These are phyloP conservation scores for Aphodius sticticus DNA, from an alignment of 2,888 invertebrate species.

Conservation along the genomic window DNA sequence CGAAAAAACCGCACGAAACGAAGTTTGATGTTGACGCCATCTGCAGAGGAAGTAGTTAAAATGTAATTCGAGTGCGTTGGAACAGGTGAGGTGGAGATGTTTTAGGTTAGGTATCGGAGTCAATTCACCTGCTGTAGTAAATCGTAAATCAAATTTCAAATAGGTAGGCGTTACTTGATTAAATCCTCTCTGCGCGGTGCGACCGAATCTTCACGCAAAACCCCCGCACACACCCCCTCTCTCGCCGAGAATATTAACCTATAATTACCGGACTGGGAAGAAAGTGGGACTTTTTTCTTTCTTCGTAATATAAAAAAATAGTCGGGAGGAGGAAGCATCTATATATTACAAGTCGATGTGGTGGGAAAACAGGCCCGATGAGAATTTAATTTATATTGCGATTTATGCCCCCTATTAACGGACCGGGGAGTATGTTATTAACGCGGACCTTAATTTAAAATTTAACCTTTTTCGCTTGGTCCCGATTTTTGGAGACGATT, in stretches of 20 bases:
- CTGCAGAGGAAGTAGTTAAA: conserved; percentile 21
- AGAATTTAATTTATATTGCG: conserved; percentile 19
- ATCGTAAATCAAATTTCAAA: conserved; percentile 55
- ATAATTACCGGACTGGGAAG: conserved; percentile 23
- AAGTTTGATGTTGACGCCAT: conserved; percentile 4
- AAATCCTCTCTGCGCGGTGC: conserved; percentile 32
- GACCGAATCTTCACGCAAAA: conserved; percentile 23
- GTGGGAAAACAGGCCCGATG: conserved; percentile 18
- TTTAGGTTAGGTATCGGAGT: neutral
- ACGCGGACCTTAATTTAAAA: conserved; percentile 10
- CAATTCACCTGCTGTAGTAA: conserved; percentile 28
- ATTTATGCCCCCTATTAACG: conserved; percentile 21
- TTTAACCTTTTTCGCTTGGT: conserved; percentile 9
- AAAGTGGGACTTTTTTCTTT: conserved; percentile 22
- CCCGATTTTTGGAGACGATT: neutral
- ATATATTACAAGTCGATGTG: conserved; percentile 11
- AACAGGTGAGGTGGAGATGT: conserved; percentile 19
- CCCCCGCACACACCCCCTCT: conserved; percentile 9
- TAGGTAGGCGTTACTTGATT: conserved; percentile 56
- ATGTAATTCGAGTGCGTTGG: conserved; percentile 9
- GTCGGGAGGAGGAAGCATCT: conserved; percentile 4
- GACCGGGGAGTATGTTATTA: conserved; percentile 12
- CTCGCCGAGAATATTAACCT: conserved; percentile 19
- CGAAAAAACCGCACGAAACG: neutral
- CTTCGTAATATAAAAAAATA: neutral